Evolutionary conservation across 2,797 vertebrate genomes (phyloP), one percentile per base, ranked within the genome.

Genomic region (Myotis vivesi): DNA sequence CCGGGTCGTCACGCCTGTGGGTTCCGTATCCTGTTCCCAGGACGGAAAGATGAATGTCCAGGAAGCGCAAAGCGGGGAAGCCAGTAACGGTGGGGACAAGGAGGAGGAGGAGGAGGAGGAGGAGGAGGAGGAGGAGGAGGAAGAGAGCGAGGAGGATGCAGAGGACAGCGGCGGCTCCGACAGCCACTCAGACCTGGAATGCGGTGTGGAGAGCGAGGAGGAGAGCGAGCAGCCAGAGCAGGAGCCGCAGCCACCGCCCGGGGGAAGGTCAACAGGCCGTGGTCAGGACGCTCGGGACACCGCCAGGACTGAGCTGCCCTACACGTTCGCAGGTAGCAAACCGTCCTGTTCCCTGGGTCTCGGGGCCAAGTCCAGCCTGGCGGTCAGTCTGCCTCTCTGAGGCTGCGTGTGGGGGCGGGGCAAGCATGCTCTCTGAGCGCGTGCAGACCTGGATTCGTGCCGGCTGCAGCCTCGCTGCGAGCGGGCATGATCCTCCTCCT

Each of bases 271-370:
- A 23, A 82, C 96, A 19, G 95, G 73, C n/a, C 87, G 98, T 13
- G 96, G 98, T 71, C 92, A 92, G 64, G 98, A 97, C 84, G 96
- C 93, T 1, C 88, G 95, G 76, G 97, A 98, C 30, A 98, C 98
- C 4, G 98, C 98, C 23, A 95, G 97, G 84, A 94, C 98, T 6
- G 99, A 99, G 94, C 99, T 99, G n/a, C 99, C 99, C 0, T 99
- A 99, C 95, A 99, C 98, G 0, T 99, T 99, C 88, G n/a, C 98
- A 93, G 99, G 99, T 99, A 96, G 93, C 7, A 8, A n/a, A 51
- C 9, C 5, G 2, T 5, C 12, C 6, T 82, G 87, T 28, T 6
- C 7, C 8, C 6, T 66, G 10, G 5, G 4, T 38, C 28, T 71
- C 2, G 2, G 11, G 46, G 6, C 19, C 11, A 44, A 1, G 4